A percentile compares a stretch with the other conserved stretches of the same genome.
Evolutionary conservation across 2,113 vertebrate genomes (phyloP).

Genomic region (Cercocebus atys): DNA sequence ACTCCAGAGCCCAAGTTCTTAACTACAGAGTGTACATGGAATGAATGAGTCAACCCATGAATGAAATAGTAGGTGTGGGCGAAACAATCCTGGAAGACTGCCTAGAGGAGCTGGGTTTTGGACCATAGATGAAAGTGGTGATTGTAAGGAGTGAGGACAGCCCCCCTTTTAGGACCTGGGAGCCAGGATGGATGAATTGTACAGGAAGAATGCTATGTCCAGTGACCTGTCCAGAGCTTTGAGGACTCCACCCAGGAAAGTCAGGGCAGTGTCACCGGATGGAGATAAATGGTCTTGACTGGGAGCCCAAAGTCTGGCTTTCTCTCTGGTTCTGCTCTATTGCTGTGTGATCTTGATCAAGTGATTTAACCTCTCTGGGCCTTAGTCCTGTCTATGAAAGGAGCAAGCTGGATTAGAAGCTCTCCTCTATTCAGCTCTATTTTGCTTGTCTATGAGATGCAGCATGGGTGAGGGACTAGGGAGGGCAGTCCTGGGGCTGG

Average conservation of each 20-base stretch:
- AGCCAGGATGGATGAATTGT: not conserved
- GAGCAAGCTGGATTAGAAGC: not conserved
- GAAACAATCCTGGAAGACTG: not conserved
- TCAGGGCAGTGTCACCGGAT: fast-evolving
- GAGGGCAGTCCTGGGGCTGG: not conserved
- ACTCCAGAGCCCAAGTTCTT: not conserved
- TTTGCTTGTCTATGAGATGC: not conserved
- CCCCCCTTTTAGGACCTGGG: not conserved
- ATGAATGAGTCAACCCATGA: not conserved
- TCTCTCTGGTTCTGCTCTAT: not conserved
- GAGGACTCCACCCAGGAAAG: not conserved
- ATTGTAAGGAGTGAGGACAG: not conserved
- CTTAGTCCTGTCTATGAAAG: not conserved
- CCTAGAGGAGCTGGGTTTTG: not conserved
- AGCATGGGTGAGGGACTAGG: not conserved
- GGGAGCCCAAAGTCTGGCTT: not conserved
- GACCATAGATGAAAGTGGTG: not conserved
- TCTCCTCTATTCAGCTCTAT: not conserved
- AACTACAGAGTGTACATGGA: not conserved
- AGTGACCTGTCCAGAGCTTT: not conserved
- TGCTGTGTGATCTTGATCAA: not conserved
- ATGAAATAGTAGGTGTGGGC: not conserved
- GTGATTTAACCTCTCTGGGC: not conserved
- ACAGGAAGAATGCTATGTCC: not conserved
- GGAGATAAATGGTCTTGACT: not conserved